Conservation (phyloP, 2,113 vertebrate genomes). For the Chascanopsetta lugubris region DNA sequence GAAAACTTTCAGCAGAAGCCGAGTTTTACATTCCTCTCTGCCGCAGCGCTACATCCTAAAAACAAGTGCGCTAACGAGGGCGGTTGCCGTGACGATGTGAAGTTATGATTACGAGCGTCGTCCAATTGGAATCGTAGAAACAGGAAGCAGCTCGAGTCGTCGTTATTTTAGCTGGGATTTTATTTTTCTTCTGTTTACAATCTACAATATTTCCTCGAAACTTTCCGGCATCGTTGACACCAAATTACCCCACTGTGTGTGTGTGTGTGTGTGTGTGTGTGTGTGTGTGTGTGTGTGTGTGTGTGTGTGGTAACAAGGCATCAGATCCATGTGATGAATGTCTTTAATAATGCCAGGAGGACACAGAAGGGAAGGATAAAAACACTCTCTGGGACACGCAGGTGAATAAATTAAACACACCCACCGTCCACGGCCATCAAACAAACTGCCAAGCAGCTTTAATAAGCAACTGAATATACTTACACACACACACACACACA, state of each 20-base stretch:
- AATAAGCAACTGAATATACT: conserved; percentile 66
- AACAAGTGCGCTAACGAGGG: no score
- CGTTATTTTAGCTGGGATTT: not conserved
- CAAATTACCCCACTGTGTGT: not conserved
- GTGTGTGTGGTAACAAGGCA: conserved; percentile 55
- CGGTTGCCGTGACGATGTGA: not conserved
- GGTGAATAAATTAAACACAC: conserved; percentile 63
- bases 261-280: conserved; percentile 10
- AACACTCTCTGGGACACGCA: conserved; percentile 52
- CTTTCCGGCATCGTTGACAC: conserved; percentile 11
- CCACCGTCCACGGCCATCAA: conserved; percentile 63
- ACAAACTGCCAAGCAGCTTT: conserved; percentile 72
- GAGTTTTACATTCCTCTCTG: no score
- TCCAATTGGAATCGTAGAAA: not conserved
- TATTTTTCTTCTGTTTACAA: not conserved
- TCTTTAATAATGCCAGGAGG: conserved; percentile 73
- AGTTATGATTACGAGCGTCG: not conserved
- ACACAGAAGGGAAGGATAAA: conserved; percentile 60
- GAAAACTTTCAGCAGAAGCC: no score
- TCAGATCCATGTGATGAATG: conserved; percentile 70
- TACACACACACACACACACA: conserved; percentile 22
- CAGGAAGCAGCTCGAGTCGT: not conserved
- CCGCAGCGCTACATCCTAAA: no score
- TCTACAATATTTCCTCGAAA: not conserved
- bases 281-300: conserved; percentile 15